Evolutionary conservation across 1,140 invertebrate species (phyloP), one percentile per base, ranked within the genome.

Genomic region (Macrotrachela quadricornifera): DNA sequence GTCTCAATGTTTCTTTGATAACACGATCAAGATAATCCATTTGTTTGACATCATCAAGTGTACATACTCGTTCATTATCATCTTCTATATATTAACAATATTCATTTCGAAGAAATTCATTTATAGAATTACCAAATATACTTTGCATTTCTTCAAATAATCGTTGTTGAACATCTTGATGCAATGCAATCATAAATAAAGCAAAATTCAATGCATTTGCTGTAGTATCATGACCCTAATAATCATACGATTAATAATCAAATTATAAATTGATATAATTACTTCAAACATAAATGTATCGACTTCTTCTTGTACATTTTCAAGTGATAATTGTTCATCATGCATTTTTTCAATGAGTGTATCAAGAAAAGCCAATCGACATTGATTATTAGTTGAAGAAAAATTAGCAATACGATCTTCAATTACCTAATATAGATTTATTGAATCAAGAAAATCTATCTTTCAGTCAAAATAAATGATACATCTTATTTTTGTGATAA

Each of bases 171-270:
- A 74, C 64, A 15, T 64, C 67, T 52, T 67, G 68, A 44, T 73
- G 63, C 37, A 61, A 57, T 1, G 68, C 65, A 17, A 75, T 67
- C 6, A 75, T 62, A 71, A 68, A 71, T 21, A 66, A 59, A 18
- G 69, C 60, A 68, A 68, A 74, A 55, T 55, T 64, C 16, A 64
- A 60, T 6, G 63, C 68, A 15, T 64, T 61, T 14, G 63, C 81
- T 1, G 85, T 91, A 1, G 86, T 91, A 62, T 92, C 86, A 64
- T 91, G 85, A 18, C 86, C 84, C 76, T 76, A 30, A n/a, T n/a
- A n/a, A n/a, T n/a, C n/a, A n/a, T n/a, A n/a, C n/a, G n/a, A n/a
- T n/a, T n/a, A n/a, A n/a, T n/a, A n/a, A n/a, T n/a, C n/a, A n/a
- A n/a, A n/a, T n/a, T n/a, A n/a, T n/a, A n/a, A n/a, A n/a, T n/a